Evolutionary conservation across 2,888 invertebrate genomes (phyloP).

Genomic region (Amphiduros pacificus): DNA sequence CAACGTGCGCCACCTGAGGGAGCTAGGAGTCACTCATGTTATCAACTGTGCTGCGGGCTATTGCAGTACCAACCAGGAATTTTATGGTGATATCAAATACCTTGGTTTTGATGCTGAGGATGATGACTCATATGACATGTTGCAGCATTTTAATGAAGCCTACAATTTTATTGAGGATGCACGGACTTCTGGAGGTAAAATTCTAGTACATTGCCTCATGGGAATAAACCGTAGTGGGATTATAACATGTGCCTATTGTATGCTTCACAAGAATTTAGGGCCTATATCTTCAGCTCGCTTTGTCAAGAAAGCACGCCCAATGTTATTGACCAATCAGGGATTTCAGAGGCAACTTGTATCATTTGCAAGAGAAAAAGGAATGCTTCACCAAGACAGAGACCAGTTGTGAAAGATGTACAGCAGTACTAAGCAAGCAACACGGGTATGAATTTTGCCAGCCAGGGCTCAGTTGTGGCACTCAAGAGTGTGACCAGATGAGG

Average conservation of each 20-base stretch:
- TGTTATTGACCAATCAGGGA: conserved; percentile 26
- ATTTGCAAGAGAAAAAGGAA: conserved; percentile 16
- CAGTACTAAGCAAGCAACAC: no score
- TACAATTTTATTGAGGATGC: conserved; percentile 34
- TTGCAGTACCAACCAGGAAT: conserved; percentile 26
- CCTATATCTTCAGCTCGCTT: conserved; percentile 27
- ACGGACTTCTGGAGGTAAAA: conserved; percentile 28
- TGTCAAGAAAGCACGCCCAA: conserved; percentile 24
- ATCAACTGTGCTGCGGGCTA: conserved; percentile 33
- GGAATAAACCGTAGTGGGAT: conserved; percentile 35
- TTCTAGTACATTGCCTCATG: conserved; percentile 35
- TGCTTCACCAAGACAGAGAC: conserved; percentile 17
- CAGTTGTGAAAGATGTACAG: conserved; percentile 16
- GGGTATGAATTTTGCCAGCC: no score
- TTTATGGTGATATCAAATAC: conserved; percentile 27
- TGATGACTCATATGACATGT: conserved; percentile 30
- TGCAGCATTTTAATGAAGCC: conserved; percentile 33
- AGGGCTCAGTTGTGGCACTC: no score
- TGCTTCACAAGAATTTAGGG: conserved; percentile 31
- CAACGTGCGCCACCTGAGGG: conserved; percentile 20
- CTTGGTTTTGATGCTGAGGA: conserved; percentile 34
- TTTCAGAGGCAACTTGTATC: conserved; percentile 21
- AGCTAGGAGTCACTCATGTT: conserved; percentile 32
- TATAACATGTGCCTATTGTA: conserved; percentile 27
- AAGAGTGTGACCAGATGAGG: no score